These are phyloP conservation scores for Rhopalosiphum padi DNA, from an alignment of 1,140 invertebrate species.

Conservation along the genomic window DNA sequence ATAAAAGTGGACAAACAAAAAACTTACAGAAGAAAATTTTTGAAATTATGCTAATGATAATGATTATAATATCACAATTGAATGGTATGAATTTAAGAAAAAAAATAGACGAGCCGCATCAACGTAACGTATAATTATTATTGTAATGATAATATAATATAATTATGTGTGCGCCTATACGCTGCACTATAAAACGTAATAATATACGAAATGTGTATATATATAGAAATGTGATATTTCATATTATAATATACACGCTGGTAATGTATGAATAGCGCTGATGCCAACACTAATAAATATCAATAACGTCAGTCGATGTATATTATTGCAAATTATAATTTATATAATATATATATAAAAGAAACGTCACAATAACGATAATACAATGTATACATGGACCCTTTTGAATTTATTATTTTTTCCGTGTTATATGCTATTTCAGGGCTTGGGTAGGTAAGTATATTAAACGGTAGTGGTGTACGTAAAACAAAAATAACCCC, in stretches of 20 bases:
- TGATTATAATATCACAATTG: neutral
- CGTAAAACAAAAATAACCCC: neutral
- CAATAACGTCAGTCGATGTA: slow-evolving; percentile 13
- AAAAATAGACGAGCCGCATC: neutral
- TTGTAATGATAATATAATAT: neutral
- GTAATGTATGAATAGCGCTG: neutral
- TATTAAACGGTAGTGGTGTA: neutral
- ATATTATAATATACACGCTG: neutral
- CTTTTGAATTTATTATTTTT: slow-evolving; percentile 4
- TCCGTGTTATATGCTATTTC: neutral
- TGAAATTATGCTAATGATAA: neutral
- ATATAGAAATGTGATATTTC: neutral
- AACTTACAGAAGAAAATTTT: neutral
- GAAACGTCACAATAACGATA: neutral
- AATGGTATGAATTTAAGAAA: neutral
- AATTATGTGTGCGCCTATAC: neutral
- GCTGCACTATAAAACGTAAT: neutral
- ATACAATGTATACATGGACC: neutral
- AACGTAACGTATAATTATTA: neutral
- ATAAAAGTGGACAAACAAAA: too few relatives aligned
- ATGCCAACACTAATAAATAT: neutral
- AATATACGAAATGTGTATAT: neutral
- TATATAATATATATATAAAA: slow-evolving; percentile 8
- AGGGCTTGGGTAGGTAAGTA: neutral
- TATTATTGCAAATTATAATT: slow-evolving; percentile 5